Evolutionary conservation across 2,113 vertebrate species (phyloP).

Genomic region (Syrrhaptes paradoxus): DNA sequence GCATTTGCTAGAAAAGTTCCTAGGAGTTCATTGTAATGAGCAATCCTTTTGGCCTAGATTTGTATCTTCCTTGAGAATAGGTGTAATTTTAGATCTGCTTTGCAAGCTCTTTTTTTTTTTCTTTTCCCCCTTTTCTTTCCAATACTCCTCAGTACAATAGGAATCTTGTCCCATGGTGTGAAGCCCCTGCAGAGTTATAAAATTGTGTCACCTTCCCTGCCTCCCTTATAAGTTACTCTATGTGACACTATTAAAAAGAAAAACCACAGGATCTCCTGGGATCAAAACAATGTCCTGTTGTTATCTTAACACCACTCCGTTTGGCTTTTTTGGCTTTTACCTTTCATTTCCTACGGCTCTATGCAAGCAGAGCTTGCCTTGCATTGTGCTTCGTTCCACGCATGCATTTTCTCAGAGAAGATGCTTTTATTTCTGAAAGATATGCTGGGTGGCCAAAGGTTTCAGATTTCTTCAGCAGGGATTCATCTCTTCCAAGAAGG

Average conservation of each 20-base stretch:
- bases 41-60: slow-evolving; percentile 78
- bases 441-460: slow-evolving; percentile 42
- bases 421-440: slow-evolving; percentile 39
- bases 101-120: slow-evolving; percentile 49
- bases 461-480: slow-evolving; percentile 43
- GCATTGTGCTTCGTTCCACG: slow-evolving; percentile 32
- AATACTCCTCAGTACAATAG: slow-evolving; percentile 60
- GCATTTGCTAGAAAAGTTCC: slow-evolving; percentile 62
- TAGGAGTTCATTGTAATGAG: slow-evolving; percentile 72
- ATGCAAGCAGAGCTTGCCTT: neutral
- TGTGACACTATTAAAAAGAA: slow-evolving; percentile 58
- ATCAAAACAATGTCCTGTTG: slow-evolving; percentile 57
- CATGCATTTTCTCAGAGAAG: slow-evolving; percentile 36
- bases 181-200: slow-evolving; percentile 69
- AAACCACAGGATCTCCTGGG: slow-evolving; percentile 50
- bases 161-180: slow-evolving; percentile 73
- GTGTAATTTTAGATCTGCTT: slow-evolving; percentile 78
- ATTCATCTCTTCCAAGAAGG: slow-evolving; percentile 15
- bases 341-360: slow-evolving; percentile 30
- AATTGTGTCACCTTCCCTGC: slow-evolving; percentile 63
- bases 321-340: slow-evolving; percentile 30
- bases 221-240: slow-evolving; percentile 63
- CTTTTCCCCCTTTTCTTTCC: slow-evolving; percentile 40
- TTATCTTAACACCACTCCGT: slow-evolving; percentile 42
- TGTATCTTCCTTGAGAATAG: slow-evolving; percentile 81